phyloP scores from a whole-genome alignment of 2,797 vertebrate species.

The Ciconia nigra region DNA sequence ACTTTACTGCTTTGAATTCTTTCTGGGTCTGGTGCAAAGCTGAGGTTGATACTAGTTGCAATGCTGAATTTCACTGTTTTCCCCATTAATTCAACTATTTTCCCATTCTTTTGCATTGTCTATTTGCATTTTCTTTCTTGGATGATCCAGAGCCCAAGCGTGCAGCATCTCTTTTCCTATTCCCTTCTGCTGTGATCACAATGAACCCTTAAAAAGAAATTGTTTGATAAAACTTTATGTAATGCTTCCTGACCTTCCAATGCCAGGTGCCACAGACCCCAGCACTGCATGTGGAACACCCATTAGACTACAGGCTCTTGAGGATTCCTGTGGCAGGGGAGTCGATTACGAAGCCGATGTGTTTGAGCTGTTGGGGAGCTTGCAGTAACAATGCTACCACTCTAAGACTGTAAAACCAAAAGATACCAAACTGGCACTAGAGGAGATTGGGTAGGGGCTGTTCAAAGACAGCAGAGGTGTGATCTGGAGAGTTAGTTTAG shows the following conservation, averaged over 20 bases:
- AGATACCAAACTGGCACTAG: background rate
- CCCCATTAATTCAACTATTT: background rate
- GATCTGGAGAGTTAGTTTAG: conserved; percentile 58
- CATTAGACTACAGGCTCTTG: background rate
- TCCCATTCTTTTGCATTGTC: background rate
- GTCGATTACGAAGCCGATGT: background rate
- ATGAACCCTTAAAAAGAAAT: background rate
- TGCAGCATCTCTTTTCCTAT: background rate
- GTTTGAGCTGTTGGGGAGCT: background rate
- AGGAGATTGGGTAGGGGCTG: background rate
- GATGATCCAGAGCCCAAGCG: background rate
- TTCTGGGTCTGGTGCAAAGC: background rate
- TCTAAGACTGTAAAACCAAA: background rate
- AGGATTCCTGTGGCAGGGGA: background rate
- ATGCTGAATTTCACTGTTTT: background rate
- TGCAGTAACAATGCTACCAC: background rate
- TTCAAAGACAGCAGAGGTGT: conserved; percentile 41
- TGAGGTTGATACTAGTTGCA: background rate
- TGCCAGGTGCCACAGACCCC: conserved; percentile 29
- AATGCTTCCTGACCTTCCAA: conserved; percentile 12
- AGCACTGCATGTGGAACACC: background rate
- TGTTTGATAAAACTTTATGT: background rate
- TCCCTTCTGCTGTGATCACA: background rate
- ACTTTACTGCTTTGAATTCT: background rate
- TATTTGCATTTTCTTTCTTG: background rate